Evolutionary conservation across 2,888 invertebrate genomes (phyloP).

Genomic region (Drosophila nr. fundita): DNA sequence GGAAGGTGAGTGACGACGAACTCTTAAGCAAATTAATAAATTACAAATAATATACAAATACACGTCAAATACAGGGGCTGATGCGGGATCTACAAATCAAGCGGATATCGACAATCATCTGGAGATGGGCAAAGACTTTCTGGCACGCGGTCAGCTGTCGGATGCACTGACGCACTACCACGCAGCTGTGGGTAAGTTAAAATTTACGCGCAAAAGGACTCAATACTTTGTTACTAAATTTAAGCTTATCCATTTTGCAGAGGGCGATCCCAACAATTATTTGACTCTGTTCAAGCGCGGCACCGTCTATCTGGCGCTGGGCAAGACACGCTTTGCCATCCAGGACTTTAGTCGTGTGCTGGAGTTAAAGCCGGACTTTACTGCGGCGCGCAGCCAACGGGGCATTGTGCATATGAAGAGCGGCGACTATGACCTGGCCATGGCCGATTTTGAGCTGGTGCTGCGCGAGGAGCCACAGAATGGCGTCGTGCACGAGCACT

Average conservation of each 20-base stretch:
- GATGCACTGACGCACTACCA: conserved; percentile 99
- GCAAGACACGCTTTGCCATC: conserved; percentile 97
- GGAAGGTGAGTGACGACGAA: conserved; percentile 86
- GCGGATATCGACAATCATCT: conserved; percentile 96
- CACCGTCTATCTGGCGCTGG: conserved; percentile 97
- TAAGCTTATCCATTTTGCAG: conserved; percentile 85
- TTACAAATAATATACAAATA: conserved; percentile 13
- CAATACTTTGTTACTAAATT: background rate
- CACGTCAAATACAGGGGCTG: conserved; percentile 87
- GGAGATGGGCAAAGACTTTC: conserved; percentile 95
- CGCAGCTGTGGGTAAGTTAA: conserved; percentile 94
- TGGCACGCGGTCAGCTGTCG: conserved; percentile 96
- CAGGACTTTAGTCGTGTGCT: conserved; percentile 97
- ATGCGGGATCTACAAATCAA: conserved; percentile 86
- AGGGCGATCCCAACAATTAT: conserved; percentile 98
- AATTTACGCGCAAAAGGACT: background rate
- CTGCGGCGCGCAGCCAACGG: conserved; percentile 92
- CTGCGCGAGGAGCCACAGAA: conserved; percentile 91
- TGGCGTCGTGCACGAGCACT: conserved; percentile 90
- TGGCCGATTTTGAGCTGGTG: conserved; percentile 93
- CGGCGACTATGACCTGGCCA: conserved; percentile 93
- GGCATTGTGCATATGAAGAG: conserved; percentile 96
- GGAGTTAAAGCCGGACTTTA: conserved; percentile 97
- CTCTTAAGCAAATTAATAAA: background rate
- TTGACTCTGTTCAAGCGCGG: conserved; percentile 98